phyloP scores from a whole-genome alignment of 64 coral and sea anemone species.

The Montipora foliosa region DNA sequence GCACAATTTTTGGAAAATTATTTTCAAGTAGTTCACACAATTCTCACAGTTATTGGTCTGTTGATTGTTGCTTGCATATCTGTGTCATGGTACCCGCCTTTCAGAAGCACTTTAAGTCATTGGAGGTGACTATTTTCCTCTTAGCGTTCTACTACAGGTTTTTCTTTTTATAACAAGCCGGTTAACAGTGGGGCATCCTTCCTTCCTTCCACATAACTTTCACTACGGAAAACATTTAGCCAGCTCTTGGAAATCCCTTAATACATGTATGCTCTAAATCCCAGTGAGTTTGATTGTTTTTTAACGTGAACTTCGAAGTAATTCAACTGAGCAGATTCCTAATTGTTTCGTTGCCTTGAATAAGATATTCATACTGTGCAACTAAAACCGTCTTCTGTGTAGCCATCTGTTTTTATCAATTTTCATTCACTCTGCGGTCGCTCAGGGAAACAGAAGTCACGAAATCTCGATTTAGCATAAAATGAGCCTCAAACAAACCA shows the following conservation, averaged over 20 bases:
- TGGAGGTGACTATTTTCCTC: slow-evolving; percentile 32
- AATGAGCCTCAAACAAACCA: neutral
- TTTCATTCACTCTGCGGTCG: too few relatives aligned
- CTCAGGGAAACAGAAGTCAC: too few relatives aligned
- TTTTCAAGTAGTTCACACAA: neutral
- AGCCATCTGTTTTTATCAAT: too few relatives aligned
- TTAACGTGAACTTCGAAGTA: too few relatives aligned
- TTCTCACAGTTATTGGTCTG: neutral
- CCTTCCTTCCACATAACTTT: neutral
- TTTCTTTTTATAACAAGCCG: slow-evolving; percentile 16
- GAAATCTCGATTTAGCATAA: neutral
- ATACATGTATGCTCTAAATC: too few relatives aligned
- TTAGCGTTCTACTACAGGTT: neutral
- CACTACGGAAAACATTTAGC: neutral
- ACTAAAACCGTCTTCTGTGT: too few relatives aligned
- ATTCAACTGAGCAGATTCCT: too few relatives aligned
- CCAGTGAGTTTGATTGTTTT: too few relatives aligned
- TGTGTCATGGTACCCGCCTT: slow-evolving; percentile 28
- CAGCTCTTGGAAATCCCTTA: neutral
- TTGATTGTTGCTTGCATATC: slow-evolving; percentile 41
- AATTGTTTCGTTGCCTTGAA: too few relatives aligned
- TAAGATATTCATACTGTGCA: too few relatives aligned
- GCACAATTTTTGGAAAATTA: neutral
- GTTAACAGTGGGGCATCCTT: neutral
- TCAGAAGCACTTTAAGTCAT: neutral